Conservation (phyloP, 2,888 invertebrate genomes). For the Eupithecia vulgata region DNA sequence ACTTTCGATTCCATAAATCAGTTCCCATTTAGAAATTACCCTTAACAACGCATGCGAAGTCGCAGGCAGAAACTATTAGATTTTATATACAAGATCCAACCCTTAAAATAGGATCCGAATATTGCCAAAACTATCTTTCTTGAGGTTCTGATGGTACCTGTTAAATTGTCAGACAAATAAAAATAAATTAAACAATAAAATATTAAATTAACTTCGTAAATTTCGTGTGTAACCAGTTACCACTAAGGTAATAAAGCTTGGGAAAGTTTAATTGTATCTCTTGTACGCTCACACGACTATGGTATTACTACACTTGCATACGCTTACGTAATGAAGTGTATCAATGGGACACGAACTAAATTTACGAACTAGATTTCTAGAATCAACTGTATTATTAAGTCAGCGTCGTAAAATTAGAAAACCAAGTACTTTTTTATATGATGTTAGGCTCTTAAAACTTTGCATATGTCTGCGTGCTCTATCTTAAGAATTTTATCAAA, state of each 20-base stretch:
- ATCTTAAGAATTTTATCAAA: neutral
- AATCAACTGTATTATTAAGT: neutral
- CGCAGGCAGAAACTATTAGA: too few species aligned
- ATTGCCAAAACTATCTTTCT: neutral
- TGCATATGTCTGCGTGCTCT: neutral
- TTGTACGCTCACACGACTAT: conserved; percentile 58
- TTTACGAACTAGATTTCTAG: conserved; percentile 16
- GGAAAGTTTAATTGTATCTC: conserved; percentile 57
- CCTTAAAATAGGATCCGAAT: neutral
- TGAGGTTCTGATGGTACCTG: neutral
- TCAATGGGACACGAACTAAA: conserved; percentile 29
- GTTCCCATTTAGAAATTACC: too few species aligned
- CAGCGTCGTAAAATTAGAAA: neutral
- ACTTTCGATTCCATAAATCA: too few species aligned
- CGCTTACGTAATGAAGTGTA: conserved; percentile 48
- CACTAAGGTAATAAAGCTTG: conserved; percentile 43
- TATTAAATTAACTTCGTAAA: conserved; percentile 20
- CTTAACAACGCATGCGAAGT: too few species aligned
- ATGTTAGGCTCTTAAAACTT: neutral
- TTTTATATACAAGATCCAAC: neutral
- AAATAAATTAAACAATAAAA: conserved; percentile 24
- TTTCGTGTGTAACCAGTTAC: conserved; percentile 23
- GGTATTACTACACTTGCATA: conserved; percentile 51
- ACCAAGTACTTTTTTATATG: neutral
- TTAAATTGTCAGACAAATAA: neutral